These are phyloP conservation scores for Anguilla megastoma DNA, from an alignment of 2,797 vertebrate genomes.

Conservation along the genomic window DNA sequence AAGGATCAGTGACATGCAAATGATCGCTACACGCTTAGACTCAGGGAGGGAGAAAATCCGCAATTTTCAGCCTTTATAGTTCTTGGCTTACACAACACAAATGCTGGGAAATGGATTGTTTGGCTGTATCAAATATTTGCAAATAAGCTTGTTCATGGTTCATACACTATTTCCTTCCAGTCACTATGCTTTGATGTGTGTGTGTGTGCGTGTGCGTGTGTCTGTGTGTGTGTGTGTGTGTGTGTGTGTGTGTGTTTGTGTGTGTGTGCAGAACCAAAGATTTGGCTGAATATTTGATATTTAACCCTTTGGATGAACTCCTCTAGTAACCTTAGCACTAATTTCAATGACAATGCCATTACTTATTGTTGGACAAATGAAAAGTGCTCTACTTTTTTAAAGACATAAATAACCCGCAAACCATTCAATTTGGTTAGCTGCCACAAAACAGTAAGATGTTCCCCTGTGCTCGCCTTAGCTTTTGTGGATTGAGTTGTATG, in stretches of 20 bases:
- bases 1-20: no score
- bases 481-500: not conserved
- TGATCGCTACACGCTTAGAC: no score
- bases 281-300: not conserved
- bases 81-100: not conserved
- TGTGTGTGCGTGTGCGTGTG: not conserved
- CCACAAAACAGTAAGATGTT: not conserved
- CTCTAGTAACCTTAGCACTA: not conserved
- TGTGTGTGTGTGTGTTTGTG: no score
- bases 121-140: not conserved
- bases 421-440: constrained; percentile 10
- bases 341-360: constrained; percentile 6
- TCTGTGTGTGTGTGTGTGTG: no score
- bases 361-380: not conserved
- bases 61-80: not conserved
- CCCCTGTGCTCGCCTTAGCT: not conserved
- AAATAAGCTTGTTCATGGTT: not conserved
- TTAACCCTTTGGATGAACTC: not conserved
- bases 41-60: not conserved
- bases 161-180: not conserved
- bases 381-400: not conserved
- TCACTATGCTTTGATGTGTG: not conserved
- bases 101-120: not conserved
- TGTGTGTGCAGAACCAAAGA: not conserved
- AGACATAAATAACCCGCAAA: not conserved